A percentile compares a stretch with the other conserved stretches of the same genome.
Evolutionary conservation across 1,140 invertebrate species (phyloP).

Genomic region (Chironomus striatipennis): DNA sequence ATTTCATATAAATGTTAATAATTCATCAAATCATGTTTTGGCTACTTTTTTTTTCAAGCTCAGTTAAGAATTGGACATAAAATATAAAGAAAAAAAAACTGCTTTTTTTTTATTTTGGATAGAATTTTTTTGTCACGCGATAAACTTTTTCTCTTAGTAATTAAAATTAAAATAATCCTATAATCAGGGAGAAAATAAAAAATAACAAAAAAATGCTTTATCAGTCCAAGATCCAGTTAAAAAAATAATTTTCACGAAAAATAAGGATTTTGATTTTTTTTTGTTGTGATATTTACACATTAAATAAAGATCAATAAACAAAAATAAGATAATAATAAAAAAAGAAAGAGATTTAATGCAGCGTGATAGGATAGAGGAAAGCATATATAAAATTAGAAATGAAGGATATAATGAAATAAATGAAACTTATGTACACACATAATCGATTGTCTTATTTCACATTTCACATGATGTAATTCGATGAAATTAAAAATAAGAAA

Average conservation of each 20-base stretch:
- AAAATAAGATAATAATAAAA: too few species aligned
- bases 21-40: background rate
- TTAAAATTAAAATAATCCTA: slow-evolving; percentile 25
- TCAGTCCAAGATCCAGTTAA: slow-evolving; percentile 16
- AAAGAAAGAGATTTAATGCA: background rate
- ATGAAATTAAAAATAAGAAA: too few species aligned
- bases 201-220: slow-evolving; percentile 5
- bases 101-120: background rate
- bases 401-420: too few species aligned
- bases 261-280: too few species aligned
- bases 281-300: too few species aligned
- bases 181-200: slow-evolving; percentile 6
- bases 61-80: background rate
- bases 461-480: too few species aligned
- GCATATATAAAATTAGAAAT: slow-evolving; percentile 5
- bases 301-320: too few species aligned
- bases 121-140: background rate
- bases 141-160: background rate
- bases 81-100: background rate
- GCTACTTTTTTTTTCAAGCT: background rate
- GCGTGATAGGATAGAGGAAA: background rate
- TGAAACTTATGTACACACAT: too few species aligned
- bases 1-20: background rate
- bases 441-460: too few species aligned
- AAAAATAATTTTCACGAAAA: background rate